Base-by-base conservation (phyloP, 2,113 vertebrate species). In the Dicentrarchus labrax region DNA sequence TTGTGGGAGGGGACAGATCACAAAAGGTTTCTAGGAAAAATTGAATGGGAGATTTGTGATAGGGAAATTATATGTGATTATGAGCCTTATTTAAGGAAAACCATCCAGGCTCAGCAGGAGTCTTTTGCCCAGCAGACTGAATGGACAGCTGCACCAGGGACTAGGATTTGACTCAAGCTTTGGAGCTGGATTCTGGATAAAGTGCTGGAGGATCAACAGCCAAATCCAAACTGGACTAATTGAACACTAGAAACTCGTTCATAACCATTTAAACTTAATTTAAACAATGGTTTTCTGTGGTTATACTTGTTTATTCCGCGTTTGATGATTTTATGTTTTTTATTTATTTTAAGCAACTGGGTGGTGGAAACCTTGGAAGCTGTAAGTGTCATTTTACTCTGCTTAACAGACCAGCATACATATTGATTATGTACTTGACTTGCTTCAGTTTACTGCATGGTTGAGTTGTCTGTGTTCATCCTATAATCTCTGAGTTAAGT, bases 351-450 rank as follows among this genome's bases (percentile, higher is more conserved):
- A 30, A 56, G 48, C 36, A 13, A 53, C 36, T 66, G 47, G 2
- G 3, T 70, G 50, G 54, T 30, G 12, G 45, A 56, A 70, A 17
- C 7, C 30, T 83, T 74, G 84, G 53, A 86, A 73, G 59, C 41
- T 50, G 82, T 71, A 73, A 83, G 81, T 69, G 54, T 36, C 13
- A 68, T 75, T 85, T 77, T 11, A 69, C 65, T 75, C 36, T 76
- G 66, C 70, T 80, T 61, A 76, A 73, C 72, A 76, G 76, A 78
- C 64, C 71, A 78, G 72, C 21, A n/a, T 53, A 64, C 48, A 64
- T 77, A 66, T 69, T 71, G 64, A 81, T 86, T 70, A 78, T 60
- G 81, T 65, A 81, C 81, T 69, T 84, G 61, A 89, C 72, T 78
- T 82, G 61, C 30, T 80, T 65, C 54, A 61, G 64, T 51, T 82